A percentile compares a stretch with the other conserved stretches of the same genome.
Evolutionary conservation across 2,113 vertebrate species (phyloP).

Genomic region (Marmota monax): DNA sequence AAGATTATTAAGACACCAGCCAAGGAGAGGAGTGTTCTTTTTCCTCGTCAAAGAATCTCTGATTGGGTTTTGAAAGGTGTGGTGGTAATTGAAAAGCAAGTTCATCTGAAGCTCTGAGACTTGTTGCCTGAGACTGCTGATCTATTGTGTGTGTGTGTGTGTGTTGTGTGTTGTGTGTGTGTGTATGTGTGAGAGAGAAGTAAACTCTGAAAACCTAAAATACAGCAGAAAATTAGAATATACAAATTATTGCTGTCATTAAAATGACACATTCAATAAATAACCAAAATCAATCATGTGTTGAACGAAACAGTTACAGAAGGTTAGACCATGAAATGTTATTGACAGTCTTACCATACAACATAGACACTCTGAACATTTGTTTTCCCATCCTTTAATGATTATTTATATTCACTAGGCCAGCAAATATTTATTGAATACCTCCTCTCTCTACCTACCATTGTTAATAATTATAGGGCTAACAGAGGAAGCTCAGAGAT

Average conservation of each 20-base stretch:
- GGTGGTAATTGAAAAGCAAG: slow-evolving; percentile 10
- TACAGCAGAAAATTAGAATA: slow-evolving; percentile 21
- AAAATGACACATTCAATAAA: slow-evolving; percentile 1
- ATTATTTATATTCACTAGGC: slow-evolving; percentile 3
- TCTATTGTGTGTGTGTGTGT: not conserved
- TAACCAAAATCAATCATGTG: not conserved
- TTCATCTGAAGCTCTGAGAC: slow-evolving; percentile 14
- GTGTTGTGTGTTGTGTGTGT: not conserved
- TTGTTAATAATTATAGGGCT: not conserved
- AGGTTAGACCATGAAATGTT: not conserved
- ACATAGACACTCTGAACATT: not conserved
- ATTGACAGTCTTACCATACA: not conserved
- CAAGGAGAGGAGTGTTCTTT: slow-evolving; percentile 2
- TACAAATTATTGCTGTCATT: slow-evolving; percentile 9
- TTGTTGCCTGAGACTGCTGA: not conserved
- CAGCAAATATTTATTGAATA: slow-evolving; percentile 29
- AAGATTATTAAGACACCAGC: slow-evolving; percentile 32
- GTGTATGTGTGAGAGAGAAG: not conserved
- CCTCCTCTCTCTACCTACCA: not conserved
- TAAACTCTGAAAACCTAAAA: not conserved
- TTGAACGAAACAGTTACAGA: not conserved
- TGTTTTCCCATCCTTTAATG: not conserved
- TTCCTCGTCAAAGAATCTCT: slow-evolving; percentile 7
- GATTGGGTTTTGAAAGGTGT: slow-evolving; percentile 55
- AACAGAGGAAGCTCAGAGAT: slow-evolving; percentile 27